Percentiles rank a stretch among this genome's conserved stretches.
phyloP scores from a whole-genome alignment of 2,797 vertebrate genomes.

The Syncerus caffer region DNA sequence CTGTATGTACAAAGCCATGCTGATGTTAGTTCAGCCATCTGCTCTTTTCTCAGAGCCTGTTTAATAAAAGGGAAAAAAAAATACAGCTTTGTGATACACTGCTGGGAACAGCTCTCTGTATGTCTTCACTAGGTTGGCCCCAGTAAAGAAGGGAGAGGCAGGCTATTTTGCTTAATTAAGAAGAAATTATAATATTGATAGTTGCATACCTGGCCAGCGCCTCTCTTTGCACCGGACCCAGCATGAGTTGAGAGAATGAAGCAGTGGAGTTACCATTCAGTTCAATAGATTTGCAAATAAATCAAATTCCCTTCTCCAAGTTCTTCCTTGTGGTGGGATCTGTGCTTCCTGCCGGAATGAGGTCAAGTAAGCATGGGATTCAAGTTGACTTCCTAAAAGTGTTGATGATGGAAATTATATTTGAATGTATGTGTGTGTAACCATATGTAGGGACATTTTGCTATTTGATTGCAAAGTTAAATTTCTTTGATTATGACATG shows the following conservation, averaged over 20 bases:
- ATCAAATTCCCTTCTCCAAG: neutral
- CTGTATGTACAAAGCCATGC: no score
- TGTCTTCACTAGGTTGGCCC: neutral
- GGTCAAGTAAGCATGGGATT: neutral
- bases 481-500: neutral
- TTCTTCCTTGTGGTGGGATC: neutral
- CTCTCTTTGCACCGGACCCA: neutral
- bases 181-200: neutral
- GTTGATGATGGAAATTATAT: neutral
- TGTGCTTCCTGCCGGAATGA: neutral
- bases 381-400: neutral
- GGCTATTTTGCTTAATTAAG: neutral
- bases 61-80: neutral
- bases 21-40: neutral
- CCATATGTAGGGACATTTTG: neutral
- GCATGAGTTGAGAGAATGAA: neutral
- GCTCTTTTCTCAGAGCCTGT: neutral
- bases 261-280: neutral
- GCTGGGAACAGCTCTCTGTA: neutral
- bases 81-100: neutral
- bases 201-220: neutral
- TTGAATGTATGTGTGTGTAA: neutral
- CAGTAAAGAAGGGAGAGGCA: neutral
- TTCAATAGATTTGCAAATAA: neutral
- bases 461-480: conserved; percentile 4